phyloP scores from a whole-genome alignment of 2,797 vertebrate species.

The Sebastolobus altivelis region DNA sequence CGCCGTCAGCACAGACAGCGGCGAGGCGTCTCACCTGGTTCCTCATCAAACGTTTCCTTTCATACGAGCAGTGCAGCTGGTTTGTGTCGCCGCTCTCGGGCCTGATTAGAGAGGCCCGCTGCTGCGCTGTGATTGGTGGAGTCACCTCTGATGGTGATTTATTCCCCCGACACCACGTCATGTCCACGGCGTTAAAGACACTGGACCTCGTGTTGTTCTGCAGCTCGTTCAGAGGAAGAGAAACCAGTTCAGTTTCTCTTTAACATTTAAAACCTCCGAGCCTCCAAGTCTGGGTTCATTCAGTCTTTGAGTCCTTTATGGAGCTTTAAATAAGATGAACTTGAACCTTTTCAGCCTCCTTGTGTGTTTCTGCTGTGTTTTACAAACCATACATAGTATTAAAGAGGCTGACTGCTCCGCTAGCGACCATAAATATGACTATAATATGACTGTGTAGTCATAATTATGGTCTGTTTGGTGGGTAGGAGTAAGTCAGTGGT shows the following conservation, averaged over 20 bases:
- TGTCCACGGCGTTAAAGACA: conserved; percentile 12
- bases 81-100: conserved; percentile 51
- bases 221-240: too few relatives aligned
- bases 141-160: conserved; percentile 67
- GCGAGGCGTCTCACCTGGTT: conserved; percentile 79
- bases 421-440: neutral
- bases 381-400: neutral
- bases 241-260: too few relatives aligned
- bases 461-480: neutral
- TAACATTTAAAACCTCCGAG: too few relatives aligned
- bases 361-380: neutral
- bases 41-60: conserved; percentile 70
- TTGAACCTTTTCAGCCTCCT: too few relatives aligned
- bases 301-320: too few relatives aligned
- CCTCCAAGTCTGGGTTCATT: too few relatives aligned
- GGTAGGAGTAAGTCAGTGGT: neutral
- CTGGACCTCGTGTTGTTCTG: neutral
- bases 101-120: conserved; percentile 71
- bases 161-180: conserved; percentile 42
- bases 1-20: conserved; percentile 43
- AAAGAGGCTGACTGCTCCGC: neutral
- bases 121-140: conserved; percentile 21
- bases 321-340: neutral
- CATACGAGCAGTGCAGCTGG: conserved; percentile 74
- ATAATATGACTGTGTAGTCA: neutral